Base-by-base conservation (phyloP, 2,888 invertebrate genomes). In the Linnaemya tessellans region DNA sequence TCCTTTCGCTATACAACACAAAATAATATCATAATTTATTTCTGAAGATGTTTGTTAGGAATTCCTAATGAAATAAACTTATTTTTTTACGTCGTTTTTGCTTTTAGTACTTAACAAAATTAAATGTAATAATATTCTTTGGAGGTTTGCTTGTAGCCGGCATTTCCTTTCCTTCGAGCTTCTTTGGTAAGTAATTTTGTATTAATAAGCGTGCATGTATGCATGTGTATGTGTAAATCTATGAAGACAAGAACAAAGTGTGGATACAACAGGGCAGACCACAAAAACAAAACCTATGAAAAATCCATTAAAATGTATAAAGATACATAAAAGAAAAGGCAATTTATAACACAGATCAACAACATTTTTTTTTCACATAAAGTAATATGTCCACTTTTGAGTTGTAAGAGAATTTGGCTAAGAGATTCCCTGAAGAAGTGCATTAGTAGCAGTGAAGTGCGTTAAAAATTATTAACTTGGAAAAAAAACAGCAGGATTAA, bases 31-130 rank as follows among this genome's bases (percentile, higher is more conserved):
- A 54, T 38, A 38, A 38, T 54, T 54, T 54, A 68, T 18, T 70
- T 38, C 38, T 56, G 25, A 22, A 56, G 25, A 56, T 70, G 56
- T 70, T 56, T 56, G 56, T 43, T 25, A 43, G 9, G 70, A 70
- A 54, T 70, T 70, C n/a, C 25, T 70, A 70, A 70, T 70, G 11
- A 70, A 25, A 41, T 67, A 30, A 1, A 56, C 22, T 62, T 11
- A 20, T 20, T 18, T 4, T 43, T 13, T 43, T 43, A 18, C 5
- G 30, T 49, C 18, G 3, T 18, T 49, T 18, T 49, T 49, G 18
- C 18, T 46, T n/a, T 46, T 46, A 35, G 35, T 15, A n/a, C 46
- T 46, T n/a, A 1, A 46, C 46, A 46, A 46, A 46, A 46, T 8
- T n/a, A 46, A n/a, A n/a, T n/a, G 46, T 38, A 46, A 46, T 46